Evolutionary conservation across 1,140 invertebrate genomes (phyloP).

Genomic region (Drosophila sproati): DNA sequence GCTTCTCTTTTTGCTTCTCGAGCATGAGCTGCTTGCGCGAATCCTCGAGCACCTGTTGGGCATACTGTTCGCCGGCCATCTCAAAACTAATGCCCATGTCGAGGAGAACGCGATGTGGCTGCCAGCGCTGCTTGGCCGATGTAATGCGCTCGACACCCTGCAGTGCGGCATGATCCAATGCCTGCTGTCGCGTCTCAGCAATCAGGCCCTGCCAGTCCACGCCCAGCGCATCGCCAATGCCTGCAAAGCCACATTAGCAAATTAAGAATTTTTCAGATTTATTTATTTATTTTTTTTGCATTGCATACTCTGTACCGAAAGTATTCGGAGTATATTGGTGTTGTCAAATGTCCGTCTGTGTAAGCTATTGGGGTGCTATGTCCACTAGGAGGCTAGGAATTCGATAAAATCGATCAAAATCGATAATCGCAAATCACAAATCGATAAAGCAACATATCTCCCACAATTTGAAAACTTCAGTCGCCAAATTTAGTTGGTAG

Average conservation of each 20-base stretch:
- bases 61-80: constrained; percentile 88
- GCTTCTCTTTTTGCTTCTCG: constrained; percentile 28
- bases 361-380: too few species aligned
- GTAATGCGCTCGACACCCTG: constrained; percentile 84
- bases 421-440: neutral
- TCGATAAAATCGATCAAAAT: too few species aligned
- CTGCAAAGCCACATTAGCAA: constrained; percentile 68
- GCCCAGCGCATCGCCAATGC: constrained; percentile 94
- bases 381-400: too few species aligned
- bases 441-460: too few species aligned
- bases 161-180: constrained; percentile 81
- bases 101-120: constrained; percentile 89
- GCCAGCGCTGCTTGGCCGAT: constrained; percentile 90
- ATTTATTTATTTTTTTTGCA: neutral
- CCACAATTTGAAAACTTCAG: too few species aligned
- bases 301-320: too few species aligned
- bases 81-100: constrained; percentile 90
- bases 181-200: constrained; percentile 89
- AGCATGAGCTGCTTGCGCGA: constrained; percentile 67
- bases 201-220: constrained; percentile 96
- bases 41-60: constrained; percentile 86
- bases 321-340: too few species aligned
- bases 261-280: neutral
- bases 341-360: too few species aligned
- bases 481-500: too few species aligned